A percentile compares a stretch with the other conserved stretches of the same genome.
These are phyloP conservation scores for Pachydiplax longipennis DNA, from an alignment of 2,888 invertebrate species.

Conservation along the genomic window DNA sequence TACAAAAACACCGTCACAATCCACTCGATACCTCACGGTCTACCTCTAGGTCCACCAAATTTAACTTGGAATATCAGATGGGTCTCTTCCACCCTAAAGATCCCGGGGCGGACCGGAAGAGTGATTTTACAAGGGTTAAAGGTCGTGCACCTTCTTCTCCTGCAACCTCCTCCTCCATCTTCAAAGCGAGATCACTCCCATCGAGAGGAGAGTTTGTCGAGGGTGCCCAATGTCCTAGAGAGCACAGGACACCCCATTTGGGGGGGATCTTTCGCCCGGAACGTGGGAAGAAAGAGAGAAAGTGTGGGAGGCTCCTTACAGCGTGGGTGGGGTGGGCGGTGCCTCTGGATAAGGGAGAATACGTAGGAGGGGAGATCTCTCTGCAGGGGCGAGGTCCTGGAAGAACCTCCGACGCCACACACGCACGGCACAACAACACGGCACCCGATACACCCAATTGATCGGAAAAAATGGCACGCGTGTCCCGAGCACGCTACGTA, in stretches of 20 bases:
- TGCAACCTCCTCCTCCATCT: background rate
- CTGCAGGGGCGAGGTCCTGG: slow-evolving; percentile 38
- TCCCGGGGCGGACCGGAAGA: background rate
- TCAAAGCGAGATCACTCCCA: background rate
- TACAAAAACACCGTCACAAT: too few relatives aligned
- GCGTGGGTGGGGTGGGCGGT: slow-evolving; percentile 32
- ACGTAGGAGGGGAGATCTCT: background rate
- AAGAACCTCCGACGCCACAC: background rate
- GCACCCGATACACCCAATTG: background rate
- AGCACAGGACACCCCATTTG: background rate
- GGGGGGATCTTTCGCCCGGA: background rate
- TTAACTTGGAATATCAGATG: background rate
- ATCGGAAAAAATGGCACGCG: background rate
- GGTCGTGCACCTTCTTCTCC: background rate
- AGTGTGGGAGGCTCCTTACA: background rate
- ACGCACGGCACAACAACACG: background rate
- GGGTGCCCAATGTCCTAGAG: background rate
- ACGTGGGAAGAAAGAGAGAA: background rate
- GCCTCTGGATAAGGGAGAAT: background rate
- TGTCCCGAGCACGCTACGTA: background rate
- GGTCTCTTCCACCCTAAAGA: background rate
- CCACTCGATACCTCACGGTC: too few relatives aligned
- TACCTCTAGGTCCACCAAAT: too few relatives aligned
- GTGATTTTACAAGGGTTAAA: background rate
- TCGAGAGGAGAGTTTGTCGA: background rate